Evolutionary conservation across 2,113 vertebrate species (phyloP), one percentile per base, ranked within the genome.

Genomic region (Anoplopoma fimbria): DNA sequence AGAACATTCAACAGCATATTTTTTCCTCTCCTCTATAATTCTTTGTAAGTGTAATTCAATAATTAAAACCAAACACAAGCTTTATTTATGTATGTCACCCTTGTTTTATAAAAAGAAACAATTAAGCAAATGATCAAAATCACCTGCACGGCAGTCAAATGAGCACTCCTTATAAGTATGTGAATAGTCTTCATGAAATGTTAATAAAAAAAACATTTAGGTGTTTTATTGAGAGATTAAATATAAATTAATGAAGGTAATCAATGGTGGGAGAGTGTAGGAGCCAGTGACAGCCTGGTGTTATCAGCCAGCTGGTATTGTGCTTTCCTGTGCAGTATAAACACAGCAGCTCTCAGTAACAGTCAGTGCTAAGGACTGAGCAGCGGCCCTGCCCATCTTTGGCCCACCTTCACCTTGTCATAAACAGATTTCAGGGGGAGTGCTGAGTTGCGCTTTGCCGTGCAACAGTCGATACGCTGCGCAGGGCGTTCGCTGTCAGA

Each of bases 311-410:
- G 80, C 80, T 92, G 91, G 90, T 95, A 93, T 92, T 91, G 92
- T 83, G 19, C 91, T 93, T 90, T 83, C 78, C 81, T 87, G 88
- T 81, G 80, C 92, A 93, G 91, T 94, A 90, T 95, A 97, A 97
- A 96, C 94, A 96, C 85, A 65, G 34, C 70, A 62, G 83, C 78
- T 92, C 90, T 87, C 94, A 92, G 95, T 96, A 96, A 97, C 96
- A 96, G 95, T 83, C 95, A 84, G 94, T 96, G 94, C 95, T 94
- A 93, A 93, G 95, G 91, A 90, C 93, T 93, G 84, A 87, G 81
- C 81, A 73, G 80, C 82, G 73, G 83, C 77, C 88, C 90, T 80
- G 91, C 91, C 89, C 88, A 89, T 79, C 88, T 77, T 72, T 77
- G 69, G 88, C 90, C 89, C 88, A 93, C 91, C 91, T 93, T 93